These are phyloP conservation scores for Diadophis punctatus DNA, from an alignment of 2,113 vertebrate species.

Conservation along the genomic window DNA sequence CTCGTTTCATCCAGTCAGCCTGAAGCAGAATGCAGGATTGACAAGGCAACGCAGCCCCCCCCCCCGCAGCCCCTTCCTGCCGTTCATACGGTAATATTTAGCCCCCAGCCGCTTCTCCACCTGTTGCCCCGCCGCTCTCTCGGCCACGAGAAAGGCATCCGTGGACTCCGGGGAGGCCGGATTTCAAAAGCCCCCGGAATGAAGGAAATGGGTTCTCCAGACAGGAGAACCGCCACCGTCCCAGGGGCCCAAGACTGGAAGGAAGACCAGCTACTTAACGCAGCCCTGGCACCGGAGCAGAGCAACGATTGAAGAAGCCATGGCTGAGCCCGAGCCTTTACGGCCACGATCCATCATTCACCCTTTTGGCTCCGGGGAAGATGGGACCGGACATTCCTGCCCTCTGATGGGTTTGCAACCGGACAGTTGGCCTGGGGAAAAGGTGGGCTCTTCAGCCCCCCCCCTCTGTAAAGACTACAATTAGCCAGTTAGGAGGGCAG, in stretches of 20 bases:
- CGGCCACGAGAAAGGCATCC: no score
- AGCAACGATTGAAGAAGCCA: neutral
- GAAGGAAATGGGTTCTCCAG: neutral
- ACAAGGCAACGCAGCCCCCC: neutral
- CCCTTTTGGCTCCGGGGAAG: neutral
- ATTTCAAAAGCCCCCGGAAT: neutral
- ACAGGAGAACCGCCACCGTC: rapidly evolving
- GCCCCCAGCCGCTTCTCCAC: neutral
- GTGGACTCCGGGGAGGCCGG: neutral
- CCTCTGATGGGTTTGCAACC: neutral
- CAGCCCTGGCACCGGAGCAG: neutral
- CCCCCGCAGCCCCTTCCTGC: neutral
- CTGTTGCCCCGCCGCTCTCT: rapidly evolving
- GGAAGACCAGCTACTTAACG: no score
- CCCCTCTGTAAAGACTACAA: neutral
- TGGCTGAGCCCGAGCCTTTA: neutral
- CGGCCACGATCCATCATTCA: neutral
- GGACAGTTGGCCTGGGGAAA: neutral
- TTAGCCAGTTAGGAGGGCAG: neutral
- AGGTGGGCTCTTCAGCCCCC: neutral
- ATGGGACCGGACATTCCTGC: neutral
- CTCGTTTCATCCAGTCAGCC: neutral
- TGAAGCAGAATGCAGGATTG: neutral
- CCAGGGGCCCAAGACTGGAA: neutral
- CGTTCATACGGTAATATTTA: neutral